Evolutionary conservation across 2,113 vertebrate species (phyloP), one percentile per base, ranked within the genome.

Genomic region (Rattus rattus): DNA sequence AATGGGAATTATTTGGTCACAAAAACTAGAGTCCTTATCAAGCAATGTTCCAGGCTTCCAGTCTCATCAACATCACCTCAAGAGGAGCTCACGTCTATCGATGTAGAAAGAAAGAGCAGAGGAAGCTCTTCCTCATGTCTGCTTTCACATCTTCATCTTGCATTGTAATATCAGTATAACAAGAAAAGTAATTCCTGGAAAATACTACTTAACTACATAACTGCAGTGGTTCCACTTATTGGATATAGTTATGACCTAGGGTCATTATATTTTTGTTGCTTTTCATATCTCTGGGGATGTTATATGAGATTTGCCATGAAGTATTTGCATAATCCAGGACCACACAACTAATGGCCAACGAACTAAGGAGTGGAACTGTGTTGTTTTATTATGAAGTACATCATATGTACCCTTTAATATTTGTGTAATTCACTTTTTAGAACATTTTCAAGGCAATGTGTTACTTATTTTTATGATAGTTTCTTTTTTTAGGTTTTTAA

Each of bases 201-300:
- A 67, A 85, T 67, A 30, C 86, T 56, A 4, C 33, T 4, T n/a
- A 30, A 92, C 47, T 85, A 56, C 33, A 11, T 39, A 95, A 75
- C 47, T 52, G 20, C 30, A 81, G 73, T 47, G n/a, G 24, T 70
- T 70, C 8, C 7, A 87, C 72, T 85, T 92, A 76, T 9, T 89
- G 43, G 43, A 47, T 36, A 54, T 5, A 77, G 67, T 65, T 92
- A 61, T 76, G 67, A 24, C 7, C 14, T 43, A 3, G 26, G 17
- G 61, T 81, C 49, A 89, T 92, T 67, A 92, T 92, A 95, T 85
- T 47, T 90, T 86, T 90, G n/a, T 69, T 92, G 22, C 33, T 30
- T 39, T 30, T 84, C 36, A 90, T 30, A 80, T 39, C 8, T 2
- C 52, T 36, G 9, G 65, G 19, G 36, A 67, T 12, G 52, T 61